These are phyloP conservation scores for Drosophila ambigua DNA, from an alignment of 1,140 invertebrate species.

Conservation along the genomic window DNA sequence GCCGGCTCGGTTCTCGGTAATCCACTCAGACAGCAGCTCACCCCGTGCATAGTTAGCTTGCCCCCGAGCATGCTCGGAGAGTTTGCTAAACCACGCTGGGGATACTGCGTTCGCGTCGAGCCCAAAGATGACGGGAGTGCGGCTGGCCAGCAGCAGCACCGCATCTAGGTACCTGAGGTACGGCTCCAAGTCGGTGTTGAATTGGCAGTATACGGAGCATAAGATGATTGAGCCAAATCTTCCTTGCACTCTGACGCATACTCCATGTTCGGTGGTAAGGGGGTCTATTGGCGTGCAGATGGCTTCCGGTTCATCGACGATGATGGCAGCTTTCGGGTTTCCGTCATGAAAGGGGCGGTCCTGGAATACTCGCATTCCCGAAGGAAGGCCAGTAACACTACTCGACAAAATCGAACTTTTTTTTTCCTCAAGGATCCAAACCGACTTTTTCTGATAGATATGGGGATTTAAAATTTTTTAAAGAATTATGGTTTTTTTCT, in stretches of 20 bases:
- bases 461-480: too few relatives aligned
- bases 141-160: constrained; percentile 9
- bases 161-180: constrained; percentile 12
- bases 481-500: too few relatives aligned
- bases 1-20: too few relatives aligned
- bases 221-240: too few relatives aligned
- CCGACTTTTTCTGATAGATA: too few relatives aligned
- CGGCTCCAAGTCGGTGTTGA: constrained; percentile 5
- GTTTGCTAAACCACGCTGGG: constrained; percentile 2
- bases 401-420: too few relatives aligned
- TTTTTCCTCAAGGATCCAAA: too few relatives aligned
- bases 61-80: not conserved
- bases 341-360: not conserved
- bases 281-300: constrained; percentile 8
- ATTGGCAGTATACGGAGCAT: not conserved
- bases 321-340: constrained; percentile 10
- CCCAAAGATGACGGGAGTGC: constrained; percentile 3
- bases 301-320: constrained; percentile 12
- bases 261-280: constrained; percentile 5
- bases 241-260: too few relatives aligned
- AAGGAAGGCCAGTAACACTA: too few relatives aligned
- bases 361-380: too few relatives aligned
- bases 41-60: not conserved
- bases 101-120: constrained; percentile 11
- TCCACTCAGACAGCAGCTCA: constrained; percentile 2